These are phyloP conservation scores for Crotalus viridis DNA, from an alignment of 2,113 vertebrate genomes.

Conservation along the genomic window DNA sequence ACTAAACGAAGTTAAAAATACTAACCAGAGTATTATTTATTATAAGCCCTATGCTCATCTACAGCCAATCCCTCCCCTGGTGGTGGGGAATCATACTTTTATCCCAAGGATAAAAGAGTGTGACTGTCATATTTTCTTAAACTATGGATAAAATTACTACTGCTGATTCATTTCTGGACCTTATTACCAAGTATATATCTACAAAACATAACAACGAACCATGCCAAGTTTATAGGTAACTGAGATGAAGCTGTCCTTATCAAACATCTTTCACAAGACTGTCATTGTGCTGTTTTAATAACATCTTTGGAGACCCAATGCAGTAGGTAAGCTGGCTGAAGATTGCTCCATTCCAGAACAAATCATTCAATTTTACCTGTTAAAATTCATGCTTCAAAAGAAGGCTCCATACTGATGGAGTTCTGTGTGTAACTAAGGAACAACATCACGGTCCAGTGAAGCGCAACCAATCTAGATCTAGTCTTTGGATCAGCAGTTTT, in stretches of 20 bases:
- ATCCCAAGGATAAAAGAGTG: neutral
- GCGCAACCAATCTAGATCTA: neutral
- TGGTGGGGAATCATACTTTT: neutral
- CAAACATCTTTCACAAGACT: neutral
- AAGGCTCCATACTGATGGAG: neutral
- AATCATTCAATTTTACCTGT: neutral
- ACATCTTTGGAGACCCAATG: neutral
- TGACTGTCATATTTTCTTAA: neutral
- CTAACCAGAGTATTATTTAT: neutral
- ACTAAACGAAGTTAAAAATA: neutral
- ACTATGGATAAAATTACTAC: neutral
- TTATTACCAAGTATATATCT: neutral
- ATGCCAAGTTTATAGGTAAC: neutral
- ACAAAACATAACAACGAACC: neutral
- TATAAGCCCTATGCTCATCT: neutral
- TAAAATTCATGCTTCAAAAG: neutral
- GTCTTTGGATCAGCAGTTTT: neutral
- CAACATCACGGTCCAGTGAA: neutral
- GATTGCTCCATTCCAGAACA: neutral
- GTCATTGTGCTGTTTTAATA: neutral
- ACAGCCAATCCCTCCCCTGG: neutral
- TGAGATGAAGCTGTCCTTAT: neutral
- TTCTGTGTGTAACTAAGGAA: neutral
- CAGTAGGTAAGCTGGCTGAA: neutral
- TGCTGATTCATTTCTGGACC: neutral